Base-by-base conservation (phyloP, 2,888 invertebrate species). In the Amblyjoppa proteus region DNA sequence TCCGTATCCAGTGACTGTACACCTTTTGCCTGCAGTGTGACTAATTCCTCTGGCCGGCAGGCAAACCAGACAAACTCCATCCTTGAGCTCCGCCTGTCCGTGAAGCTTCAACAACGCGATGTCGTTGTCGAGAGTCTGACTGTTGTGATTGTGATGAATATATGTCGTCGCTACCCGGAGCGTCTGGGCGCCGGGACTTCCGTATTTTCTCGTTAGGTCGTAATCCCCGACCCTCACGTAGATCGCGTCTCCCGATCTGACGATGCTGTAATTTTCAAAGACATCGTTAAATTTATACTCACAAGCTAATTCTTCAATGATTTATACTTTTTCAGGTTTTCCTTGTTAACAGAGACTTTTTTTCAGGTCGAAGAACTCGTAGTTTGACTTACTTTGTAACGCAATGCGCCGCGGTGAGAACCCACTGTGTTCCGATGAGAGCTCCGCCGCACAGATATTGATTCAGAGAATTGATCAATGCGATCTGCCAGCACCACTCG, bases 401-500 rank as follows among this genome's bases (percentile, higher is more conserved):
- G 92, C 98, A 98, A 93, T 98, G 98, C 34, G 98, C 98, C 0
- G 98, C 98, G 0, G 98, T 98, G 61, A 98, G 95, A 78, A 98
- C 98, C 98, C 98, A 98, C 93, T 98, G 98, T 0, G 98, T 98
- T 84, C 98, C 98, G 90, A 98, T 98, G 16, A 98, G 96, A 2
- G 98, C 98, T 25, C 98, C 98, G 6, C 98, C 98, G 93, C 98
- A 98, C 61, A 98, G 95, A 94, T 98, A 98, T 94, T 98, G 98
- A 95, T 98, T 98, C 82, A 98, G 95, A 0, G 98, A 97, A 94
- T 98, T 98, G 93, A 98, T 98, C 88, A 98, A 95, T 0, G 98
- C 98, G 88, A 97, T 98, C 95, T 98, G 98, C 98, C 98, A 98
- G 94, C 98, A 98, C 98, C 98, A 98, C 95, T 98, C 98, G 68